Evolutionary conservation across 2,113 vertebrate genomes (phyloP).

Genomic region (Brienomyrus longianalis): DNA sequence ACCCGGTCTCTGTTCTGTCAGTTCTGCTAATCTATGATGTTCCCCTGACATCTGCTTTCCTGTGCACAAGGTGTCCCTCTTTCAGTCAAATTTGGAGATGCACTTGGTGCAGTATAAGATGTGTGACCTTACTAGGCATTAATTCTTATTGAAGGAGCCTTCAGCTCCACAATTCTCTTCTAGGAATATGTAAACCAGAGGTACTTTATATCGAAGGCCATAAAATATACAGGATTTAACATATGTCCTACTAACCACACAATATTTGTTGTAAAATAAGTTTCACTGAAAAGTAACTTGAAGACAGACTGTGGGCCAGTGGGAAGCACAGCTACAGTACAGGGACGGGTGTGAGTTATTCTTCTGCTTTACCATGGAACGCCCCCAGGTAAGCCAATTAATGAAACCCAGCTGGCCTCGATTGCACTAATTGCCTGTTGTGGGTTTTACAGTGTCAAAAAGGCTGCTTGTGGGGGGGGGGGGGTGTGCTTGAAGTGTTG

Average conservation of each 20-base stretch:
- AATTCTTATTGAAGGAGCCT: not conserved
- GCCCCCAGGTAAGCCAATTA: not conserved
- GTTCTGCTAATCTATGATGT: not conserved
- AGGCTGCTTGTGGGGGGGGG: not conserved
- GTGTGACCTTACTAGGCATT: not conserved
- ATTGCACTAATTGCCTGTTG: not conserved
- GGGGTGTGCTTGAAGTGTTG: not conserved
- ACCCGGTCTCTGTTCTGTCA: not conserved
- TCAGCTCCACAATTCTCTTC: not conserved
- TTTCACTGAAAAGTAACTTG: not conserved
- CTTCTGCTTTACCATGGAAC: not conserved
- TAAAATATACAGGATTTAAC: not conserved
- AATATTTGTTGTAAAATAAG: not conserved
- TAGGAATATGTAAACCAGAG: not conserved
- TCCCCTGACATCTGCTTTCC: conserved; percentile 3
- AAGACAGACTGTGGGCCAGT: not conserved
- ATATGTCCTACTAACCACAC: not conserved
- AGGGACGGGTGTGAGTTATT: not conserved
- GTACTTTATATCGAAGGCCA: not conserved
- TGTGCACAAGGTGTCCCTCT: not conserved
- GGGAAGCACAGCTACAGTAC: not conserved
- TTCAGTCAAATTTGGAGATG: not conserved
- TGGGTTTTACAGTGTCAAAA: not conserved
- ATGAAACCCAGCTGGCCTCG: not conserved
- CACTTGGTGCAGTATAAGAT: not conserved